Evolutionary conservation across 2,888 invertebrate genomes (phyloP).

Genomic region (Campoplex capitator): DNA sequence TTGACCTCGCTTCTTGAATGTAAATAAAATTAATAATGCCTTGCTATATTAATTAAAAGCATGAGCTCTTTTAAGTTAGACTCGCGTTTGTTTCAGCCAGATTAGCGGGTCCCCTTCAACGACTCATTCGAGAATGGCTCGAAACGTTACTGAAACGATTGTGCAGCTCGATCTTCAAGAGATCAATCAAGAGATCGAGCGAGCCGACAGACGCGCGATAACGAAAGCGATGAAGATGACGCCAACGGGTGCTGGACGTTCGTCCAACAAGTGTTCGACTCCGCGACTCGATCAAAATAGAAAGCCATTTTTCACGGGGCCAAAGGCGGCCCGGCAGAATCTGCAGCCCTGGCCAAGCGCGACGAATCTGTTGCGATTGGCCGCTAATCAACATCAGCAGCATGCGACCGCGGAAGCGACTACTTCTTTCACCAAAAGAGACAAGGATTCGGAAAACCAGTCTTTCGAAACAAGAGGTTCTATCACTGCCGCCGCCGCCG

Average conservation of each 20-base stretch:
- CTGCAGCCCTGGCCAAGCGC: conserved; percentile 81
- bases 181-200: conserved; percentile 58
- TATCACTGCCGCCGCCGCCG: neutral
- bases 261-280: conserved; percentile 55
- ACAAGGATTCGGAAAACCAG: conserved; percentile 11
- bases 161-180: conserved; percentile 80
- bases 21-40: too few relatives aligned
- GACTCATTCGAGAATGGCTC: conserved; percentile 76
- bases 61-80: conserved; percentile 76
- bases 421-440: conserved; percentile 47
- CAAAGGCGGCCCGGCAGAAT: conserved; percentile 70
- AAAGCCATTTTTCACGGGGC: conserved; percentile 76
- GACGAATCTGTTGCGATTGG: conserved; percentile 75
- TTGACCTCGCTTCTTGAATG: neutral
- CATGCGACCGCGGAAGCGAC: conserved; percentile 42
- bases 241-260: conserved; percentile 36
- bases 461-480: conserved; percentile 40
- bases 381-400: conserved; percentile 63
- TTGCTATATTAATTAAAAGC: too few relatives aligned
- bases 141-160: conserved; percentile 80
- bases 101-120: conserved; percentile 80
- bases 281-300: conserved; percentile 74
- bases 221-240: conserved; percentile 77
- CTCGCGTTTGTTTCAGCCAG: conserved; percentile 84
- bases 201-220: conserved; percentile 67